Base-by-base conservation (phyloP, 2,113 vertebrate genomes). In the Podarcis cretensis region DNA sequence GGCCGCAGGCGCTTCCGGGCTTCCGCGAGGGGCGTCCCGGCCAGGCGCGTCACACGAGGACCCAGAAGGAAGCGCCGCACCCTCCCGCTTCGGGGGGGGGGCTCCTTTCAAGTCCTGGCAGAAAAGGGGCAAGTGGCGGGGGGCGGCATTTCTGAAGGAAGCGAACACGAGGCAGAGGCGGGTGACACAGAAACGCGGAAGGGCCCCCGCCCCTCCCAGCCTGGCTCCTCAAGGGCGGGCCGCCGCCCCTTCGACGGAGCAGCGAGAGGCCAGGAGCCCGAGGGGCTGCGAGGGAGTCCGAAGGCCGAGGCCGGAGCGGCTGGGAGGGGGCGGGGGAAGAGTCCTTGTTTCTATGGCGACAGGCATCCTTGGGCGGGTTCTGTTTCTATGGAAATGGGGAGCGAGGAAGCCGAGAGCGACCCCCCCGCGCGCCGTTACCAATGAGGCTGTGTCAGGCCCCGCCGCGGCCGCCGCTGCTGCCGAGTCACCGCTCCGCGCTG, bases 371-470 rank as follows among this genome's bases (percentile, higher is more conserved):
- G 59, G 30, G 30, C 20, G 48, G 59, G 81, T 32, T 68, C 59
- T 35, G 81, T 88, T 88, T 35, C 87, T 83, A 76, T 66, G 81
- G 59, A 54, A 83, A 88, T 63, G 5, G 37, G 71, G 30, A 68
- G 14, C 78, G 21, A 20, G n/a, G 30, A 18, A 16, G 71, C 13
- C 37, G 25, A 6, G 12, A 14, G 35, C 57, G 27, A 8, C 23
- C 63, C 9, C 18, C 18, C 48, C 63, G 30, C 63, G 30, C 35
- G 30, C 10, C 16, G 27, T 89, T 89, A 89, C 87, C 87, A 89
- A 89, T 89, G 87, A 89, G 87, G 87, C 87, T 89, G 81, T 89
- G 43, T 78, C 87, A 89, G 87, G 87, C 87, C 87, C 87, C 74
- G 81, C 80, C 81, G 87, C 87, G 87, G 87, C 87, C 87, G 87